Base-by-base conservation (phyloP, 2,113 vertebrate species). In the Lates calcarifer region DNA sequence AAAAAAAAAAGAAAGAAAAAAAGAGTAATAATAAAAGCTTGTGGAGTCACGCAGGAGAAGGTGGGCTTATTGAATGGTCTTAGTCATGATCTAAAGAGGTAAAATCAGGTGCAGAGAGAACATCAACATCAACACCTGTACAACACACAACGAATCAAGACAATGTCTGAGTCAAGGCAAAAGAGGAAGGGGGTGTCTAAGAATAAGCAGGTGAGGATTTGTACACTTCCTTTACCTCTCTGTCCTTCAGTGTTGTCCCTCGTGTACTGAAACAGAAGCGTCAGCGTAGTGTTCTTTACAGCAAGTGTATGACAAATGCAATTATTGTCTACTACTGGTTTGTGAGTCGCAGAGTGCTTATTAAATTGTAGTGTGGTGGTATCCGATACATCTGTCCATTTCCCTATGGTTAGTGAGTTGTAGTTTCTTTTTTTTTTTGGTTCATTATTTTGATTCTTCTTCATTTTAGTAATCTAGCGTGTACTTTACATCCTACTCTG, bases 101-200 rank as follows among this genome's bases (percentile, higher is more conserved):
- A 86, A 89, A 90, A 90, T 85, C 66, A 61, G 91, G 85, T 90
- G 89, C 84, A 92, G 90, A 87, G 65, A 87, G 66, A 76, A 89
- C 51, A 74, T 89, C 53, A 85, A 89, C 73, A 87, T 79, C 63
- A 63, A 87, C 73, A 84, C 71, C 87, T 84, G 72, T 37, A 86
- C 76, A 41, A 35, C 43, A 72, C 75, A 77, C 67, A 67, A 87
- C 82, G 63, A 84, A 83, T 90, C 68, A 49, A 74, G 78, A 89
- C 68, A 79, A 84, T 71, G 31, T 90, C 47, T 79, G 79, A 89
- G 74, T 92, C 79, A 89, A 93, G 90, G 92, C 87, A 86, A 84
- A 76, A 76, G 77, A 88, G 87, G 74, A 70, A 67, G 47, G 70
- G 66, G 74, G 76, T 39, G 70, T 85, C 83, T 87, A 45, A 79